Conservation (phyloP, 2,888 invertebrate genomes). For the Drosophila conformis region DNA sequence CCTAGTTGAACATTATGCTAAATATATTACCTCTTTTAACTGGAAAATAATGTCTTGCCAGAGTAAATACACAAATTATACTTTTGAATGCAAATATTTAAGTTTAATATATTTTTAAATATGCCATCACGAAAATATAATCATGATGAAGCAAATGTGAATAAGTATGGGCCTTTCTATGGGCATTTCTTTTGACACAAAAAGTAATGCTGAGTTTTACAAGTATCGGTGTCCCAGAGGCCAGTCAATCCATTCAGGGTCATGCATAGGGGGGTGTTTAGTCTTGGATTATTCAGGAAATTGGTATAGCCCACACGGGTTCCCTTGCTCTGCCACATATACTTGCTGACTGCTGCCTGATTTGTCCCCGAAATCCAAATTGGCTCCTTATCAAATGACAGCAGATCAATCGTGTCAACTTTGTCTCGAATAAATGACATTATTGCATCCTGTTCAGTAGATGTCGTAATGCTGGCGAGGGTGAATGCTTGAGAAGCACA, state of each 20-base stretch:
- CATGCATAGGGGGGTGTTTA: neutral
- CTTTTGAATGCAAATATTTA: neutral
- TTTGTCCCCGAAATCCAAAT: constrained; percentile 25
- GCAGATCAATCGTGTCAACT: neutral
- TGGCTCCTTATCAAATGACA: neutral
- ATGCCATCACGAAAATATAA: neutral
- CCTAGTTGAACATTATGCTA: no score
- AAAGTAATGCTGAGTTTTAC: neutral
- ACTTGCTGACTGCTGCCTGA: neutral
- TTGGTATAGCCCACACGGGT: neutral
- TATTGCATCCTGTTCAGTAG: neutral
- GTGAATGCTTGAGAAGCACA: neutral
- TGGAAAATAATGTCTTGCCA: no score
- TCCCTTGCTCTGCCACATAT: constrained; percentile 14
- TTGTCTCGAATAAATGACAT: neutral
- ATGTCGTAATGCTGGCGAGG: constrained; percentile 6
- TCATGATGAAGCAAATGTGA: neutral
- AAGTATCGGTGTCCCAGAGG: neutral
- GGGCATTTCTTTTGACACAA: neutral
- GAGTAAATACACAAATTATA: neutral
- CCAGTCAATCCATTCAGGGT: neutral
- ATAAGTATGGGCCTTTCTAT: no score
- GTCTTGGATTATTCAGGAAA: neutral
- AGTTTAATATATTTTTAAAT: neutral
- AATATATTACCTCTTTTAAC: no score